Percentiles rank a stretch among this genome's conserved stretches.
These are phyloP conservation scores for Deilephila porcellus DNA, from an alignment of 2,888 invertebrate species.

Conservation along the genomic window DNA sequence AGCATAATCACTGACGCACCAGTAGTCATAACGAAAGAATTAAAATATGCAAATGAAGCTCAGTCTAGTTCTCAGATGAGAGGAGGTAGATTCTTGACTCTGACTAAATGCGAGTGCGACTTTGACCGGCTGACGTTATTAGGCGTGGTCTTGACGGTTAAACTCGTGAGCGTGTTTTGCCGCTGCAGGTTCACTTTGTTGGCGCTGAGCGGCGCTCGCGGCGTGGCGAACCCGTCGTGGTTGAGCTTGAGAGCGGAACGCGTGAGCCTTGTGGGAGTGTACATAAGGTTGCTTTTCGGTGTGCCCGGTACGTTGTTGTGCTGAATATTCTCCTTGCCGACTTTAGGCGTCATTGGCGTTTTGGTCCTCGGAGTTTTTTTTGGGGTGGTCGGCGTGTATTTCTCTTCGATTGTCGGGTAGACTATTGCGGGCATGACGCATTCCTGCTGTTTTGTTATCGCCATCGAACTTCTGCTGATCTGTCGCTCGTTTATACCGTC, in stretches of 20 bases:
- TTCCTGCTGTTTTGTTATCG: constrained; percentile 54
- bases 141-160: constrained; percentile 64
- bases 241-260: constrained; percentile 71
- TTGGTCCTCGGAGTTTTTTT: constrained; percentile 64
- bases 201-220: constrained; percentile 72
- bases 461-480: constrained; percentile 83
- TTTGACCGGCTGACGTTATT: constrained; percentile 70
- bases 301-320: constrained; percentile 55
- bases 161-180: constrained; percentile 59
- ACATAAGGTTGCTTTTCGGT: constrained; percentile 63
- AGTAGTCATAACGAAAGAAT: constrained; percentile 11
- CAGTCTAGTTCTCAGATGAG: constrained; percentile 55
- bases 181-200: constrained; percentile 66
- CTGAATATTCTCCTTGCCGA: constrained; percentile 73
- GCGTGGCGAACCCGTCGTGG: constrained; percentile 73
- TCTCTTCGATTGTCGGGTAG: constrained; percentile 50
- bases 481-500: constrained; percentile 79
- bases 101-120: constrained; percentile 68
- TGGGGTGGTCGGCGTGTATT: constrained; percentile 51
- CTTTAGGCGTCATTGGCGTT: constrained; percentile 66
- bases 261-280: constrained; percentile 71
- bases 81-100: constrained; percentile 73
- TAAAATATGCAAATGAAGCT: constrained; percentile 32
- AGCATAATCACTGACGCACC: background rate
- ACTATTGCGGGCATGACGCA: constrained; percentile 46